A percentile compares a stretch with the other conserved stretches of the same genome.
These are phyloP conservation scores for Platichthys stellatus DNA, from an alignment of 2,113 vertebrate genomes.

Conservation along the genomic window DNA sequence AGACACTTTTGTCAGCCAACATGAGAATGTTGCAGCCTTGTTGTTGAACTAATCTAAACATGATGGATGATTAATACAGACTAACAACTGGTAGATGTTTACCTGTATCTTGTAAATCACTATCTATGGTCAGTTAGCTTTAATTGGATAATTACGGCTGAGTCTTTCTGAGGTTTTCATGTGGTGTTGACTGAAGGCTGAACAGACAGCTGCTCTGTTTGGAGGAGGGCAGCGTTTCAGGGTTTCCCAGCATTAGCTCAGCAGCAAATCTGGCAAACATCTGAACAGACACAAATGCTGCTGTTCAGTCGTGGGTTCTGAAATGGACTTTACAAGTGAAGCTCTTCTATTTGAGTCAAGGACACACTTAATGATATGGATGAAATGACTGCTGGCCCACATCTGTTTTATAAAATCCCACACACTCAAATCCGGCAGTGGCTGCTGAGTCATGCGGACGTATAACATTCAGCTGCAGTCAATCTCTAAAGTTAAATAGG, in stretches of 20 bases:
- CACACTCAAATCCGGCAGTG: background rate
- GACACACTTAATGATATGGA: constrained; percentile 32
- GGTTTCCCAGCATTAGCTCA: constrained; percentile 65
- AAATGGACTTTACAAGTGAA: constrained; percentile 51
- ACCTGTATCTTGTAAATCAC: constrained; percentile 47
- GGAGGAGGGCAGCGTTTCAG: constrained; percentile 45
- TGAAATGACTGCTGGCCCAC: constrained; percentile 45
- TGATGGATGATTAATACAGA: constrained; percentile 38
- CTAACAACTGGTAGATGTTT: constrained; percentile 45
- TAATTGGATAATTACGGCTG: constrained; percentile 45
- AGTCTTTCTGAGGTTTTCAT: constrained; percentile 45
- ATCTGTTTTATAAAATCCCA: constrained; percentile 40
- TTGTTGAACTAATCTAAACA: background rate
- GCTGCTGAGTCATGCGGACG: constrained; percentile 39
- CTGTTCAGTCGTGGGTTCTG: constrained; percentile 76
- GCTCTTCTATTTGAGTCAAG: constrained; percentile 37
- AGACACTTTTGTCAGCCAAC: background rate
- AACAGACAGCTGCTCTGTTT: constrained; percentile 62
- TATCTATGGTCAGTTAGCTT: constrained; percentile 43
- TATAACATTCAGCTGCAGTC: background rate
- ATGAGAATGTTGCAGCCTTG: constrained; percentile 1
- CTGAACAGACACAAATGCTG: constrained; percentile 55
- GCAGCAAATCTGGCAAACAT: constrained; percentile 50
- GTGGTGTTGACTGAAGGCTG: constrained; percentile 36
- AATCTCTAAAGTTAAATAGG: constrained; percentile 38